A percentile compares a stretch with the other conserved stretches of the same genome.
Conservation (phyloP, 2,113 vertebrate species). For the Cynopterus brachyotis region DNA sequence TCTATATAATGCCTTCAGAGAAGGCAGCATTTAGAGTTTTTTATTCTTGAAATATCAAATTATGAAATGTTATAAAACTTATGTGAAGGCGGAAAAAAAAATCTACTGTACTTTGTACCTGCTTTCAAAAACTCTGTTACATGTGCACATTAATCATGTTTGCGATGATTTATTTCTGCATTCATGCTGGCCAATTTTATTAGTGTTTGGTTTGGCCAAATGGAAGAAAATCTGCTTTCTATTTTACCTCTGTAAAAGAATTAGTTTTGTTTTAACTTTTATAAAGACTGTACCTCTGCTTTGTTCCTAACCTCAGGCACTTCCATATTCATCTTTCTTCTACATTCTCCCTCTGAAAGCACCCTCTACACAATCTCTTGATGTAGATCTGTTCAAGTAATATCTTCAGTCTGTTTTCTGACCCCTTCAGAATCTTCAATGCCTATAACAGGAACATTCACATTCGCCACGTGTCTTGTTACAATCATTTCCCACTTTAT, state of each 20-base stretch:
- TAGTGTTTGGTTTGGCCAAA: conserved; percentile 65
- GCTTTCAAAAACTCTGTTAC: conserved; percentile 48
- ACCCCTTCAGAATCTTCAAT: background rate
- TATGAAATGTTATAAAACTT: background rate
- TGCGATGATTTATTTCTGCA: conserved; percentile 68
- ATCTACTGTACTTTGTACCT: conserved; percentile 46
- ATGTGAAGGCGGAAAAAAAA: conserved; percentile 52
- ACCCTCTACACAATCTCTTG: background rate
- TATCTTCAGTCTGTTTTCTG: background rate
- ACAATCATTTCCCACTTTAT: background rate
- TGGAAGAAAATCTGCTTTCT: conserved; percentile 64
- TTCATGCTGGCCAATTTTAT: conserved; percentile 65
- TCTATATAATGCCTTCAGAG: background rate
- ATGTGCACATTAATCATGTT: conserved; percentile 68
- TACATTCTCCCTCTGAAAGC: background rate
- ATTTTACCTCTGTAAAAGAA: conserved; percentile 53
- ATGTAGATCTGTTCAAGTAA: background rate
- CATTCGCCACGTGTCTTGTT: background rate
- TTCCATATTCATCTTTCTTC: background rate
- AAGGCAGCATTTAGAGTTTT: background rate
- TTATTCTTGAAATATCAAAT: conserved; percentile 29
- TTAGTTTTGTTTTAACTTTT: conserved; percentile 27
- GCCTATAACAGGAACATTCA: background rate
- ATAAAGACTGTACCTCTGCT: background rate
- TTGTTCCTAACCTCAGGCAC: background rate